Base-by-base conservation (phyloP, 1,140 invertebrate genomes). In the Anoplophora glabripennis region DNA sequence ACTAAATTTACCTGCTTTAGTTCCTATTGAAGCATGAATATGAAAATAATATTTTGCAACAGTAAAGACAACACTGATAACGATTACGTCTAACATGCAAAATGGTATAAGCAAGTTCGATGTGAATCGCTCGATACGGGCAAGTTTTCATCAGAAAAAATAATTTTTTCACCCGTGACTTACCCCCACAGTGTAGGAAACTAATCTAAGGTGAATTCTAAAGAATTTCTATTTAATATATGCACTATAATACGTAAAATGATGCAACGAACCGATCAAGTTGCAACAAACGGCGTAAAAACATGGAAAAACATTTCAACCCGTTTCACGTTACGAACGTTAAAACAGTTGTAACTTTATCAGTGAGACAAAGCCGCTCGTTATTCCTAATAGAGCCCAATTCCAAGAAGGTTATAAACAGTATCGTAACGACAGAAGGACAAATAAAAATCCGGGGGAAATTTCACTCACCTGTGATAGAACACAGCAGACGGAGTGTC, bases 401-500 rank as follows among this genome's bases (percentile, higher is more conserved):
- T 46, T 15, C 44, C 28, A 46, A 11, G 17, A n/a, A 18, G 28
- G n/a, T 46, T 15, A 21, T n/a, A n/a, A 28, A 46, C 44, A 46
- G 17, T 21, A 46, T n/a, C 7, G 17, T 18, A 18, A 46, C 28
- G 7, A 46, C 44, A 46, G 11, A 18, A 5, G 17, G 8, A 28
- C 1, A 46, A 18, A 7, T 8, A 11, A 46, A 28, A 28, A 46
- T n/a, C 14, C 10, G 56, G 64, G 37, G 57, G 34, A 35, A 37
- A 61, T 28, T 28, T 28, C 21, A 28, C 72, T 83, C 83, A 92
- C 91, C 93, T 79, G 92, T 95, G 71, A 98, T 96, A 69, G 93
- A 96, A 81, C 92, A 96, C 40, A 96, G 83, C 42, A 96, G 84
- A 70, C 93, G 81, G 15, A 96, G 79, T 15, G 90, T 93, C 11